Conservation (phyloP, 2,888 invertebrate genomes). For the Actias luna region DNA sequence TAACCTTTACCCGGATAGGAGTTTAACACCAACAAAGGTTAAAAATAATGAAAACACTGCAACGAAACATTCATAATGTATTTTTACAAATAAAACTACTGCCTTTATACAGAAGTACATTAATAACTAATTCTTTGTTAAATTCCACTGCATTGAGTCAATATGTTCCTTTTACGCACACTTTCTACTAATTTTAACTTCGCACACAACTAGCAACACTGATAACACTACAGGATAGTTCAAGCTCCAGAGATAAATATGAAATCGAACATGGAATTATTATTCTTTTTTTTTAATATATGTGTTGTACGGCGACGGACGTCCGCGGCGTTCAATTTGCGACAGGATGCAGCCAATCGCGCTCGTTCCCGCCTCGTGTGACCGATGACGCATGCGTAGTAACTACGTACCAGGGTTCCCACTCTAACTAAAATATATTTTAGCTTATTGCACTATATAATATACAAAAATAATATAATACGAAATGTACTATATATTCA, state of each 20-base stretch:
- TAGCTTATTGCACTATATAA: too few species aligned
- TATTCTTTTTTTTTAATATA: slow-evolving; percentile 4
- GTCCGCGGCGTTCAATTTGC: slow-evolving; percentile 67
- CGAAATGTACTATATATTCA: too few species aligned
- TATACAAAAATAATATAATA: too few species aligned
- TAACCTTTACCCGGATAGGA: too few species aligned
- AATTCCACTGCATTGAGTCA: neutral
- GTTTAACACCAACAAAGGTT: too few species aligned
- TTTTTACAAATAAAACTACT: too few species aligned
- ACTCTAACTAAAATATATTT: too few species aligned
- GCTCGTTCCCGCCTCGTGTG: slow-evolving; percentile 53
- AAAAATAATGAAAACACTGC: too few species aligned
- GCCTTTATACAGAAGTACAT: too few species aligned
- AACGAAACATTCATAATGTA: too few species aligned
- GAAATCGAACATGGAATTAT: slow-evolving; percentile 15
- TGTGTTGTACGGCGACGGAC: slow-evolving; percentile 40
- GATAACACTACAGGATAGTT: neutral
- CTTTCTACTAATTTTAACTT: neutral
- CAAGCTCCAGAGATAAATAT: slow-evolving; percentile 6
- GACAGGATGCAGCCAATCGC: slow-evolving; percentile 70
- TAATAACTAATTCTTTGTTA: neutral
- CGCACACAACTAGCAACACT: neutral
- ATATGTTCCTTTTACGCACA: neutral
- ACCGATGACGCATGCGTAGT: slow-evolving; percentile 27
- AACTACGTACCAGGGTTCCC: neutral